A percentile compares a stretch with the other conserved stretches of the same genome.
These are phyloP conservation scores for Helicorthomorpha holstii DNA, from an alignment of 1,140 invertebrate genomes.

Conservation along the genomic window DNA sequence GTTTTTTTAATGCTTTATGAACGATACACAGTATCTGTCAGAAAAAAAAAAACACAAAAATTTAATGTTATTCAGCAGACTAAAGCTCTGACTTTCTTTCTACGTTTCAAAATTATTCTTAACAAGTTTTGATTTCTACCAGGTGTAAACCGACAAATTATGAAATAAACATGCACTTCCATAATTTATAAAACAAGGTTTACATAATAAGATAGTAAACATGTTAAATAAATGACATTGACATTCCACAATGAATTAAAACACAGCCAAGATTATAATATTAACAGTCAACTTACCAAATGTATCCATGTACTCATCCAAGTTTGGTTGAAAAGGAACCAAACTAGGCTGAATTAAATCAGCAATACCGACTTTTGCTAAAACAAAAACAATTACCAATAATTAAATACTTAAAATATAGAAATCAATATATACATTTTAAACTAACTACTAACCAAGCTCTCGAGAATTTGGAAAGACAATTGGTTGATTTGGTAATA, in stretches of 20 bases:
- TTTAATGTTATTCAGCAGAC: no score
- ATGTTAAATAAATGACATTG: no score
- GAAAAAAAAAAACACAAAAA: no score
- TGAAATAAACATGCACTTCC: not conserved
- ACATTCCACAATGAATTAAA: no score
- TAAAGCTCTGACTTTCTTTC: no score
- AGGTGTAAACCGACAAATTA: not conserved
- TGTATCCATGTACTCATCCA: slow-evolving; percentile 86
- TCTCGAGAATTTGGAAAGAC: slow-evolving; percentile 92
- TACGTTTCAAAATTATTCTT: no score
- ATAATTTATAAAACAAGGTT: no score
- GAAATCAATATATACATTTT: slow-evolving; percentile 1
- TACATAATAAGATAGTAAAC: no score
- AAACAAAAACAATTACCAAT: slow-evolving; percentile 16
- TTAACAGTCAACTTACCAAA: slow-evolving; percentile 14
- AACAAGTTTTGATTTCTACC: no score
- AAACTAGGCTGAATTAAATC: slow-evolving; percentile 97
- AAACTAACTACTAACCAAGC: slow-evolving; percentile 48
- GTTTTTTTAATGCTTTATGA: no score
- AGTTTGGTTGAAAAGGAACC: slow-evolving; percentile 84
- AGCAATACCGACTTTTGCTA: slow-evolving; percentile 50
- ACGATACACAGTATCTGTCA: no score
- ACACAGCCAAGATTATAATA: no score
- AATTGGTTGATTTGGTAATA: slow-evolving; percentile 73
- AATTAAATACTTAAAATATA: slow-evolving; percentile 8